These are phyloP conservation scores for Ceriagrion tenellum DNA, from an alignment of 2,888 invertebrate genomes.

Conservation along the genomic window DNA sequence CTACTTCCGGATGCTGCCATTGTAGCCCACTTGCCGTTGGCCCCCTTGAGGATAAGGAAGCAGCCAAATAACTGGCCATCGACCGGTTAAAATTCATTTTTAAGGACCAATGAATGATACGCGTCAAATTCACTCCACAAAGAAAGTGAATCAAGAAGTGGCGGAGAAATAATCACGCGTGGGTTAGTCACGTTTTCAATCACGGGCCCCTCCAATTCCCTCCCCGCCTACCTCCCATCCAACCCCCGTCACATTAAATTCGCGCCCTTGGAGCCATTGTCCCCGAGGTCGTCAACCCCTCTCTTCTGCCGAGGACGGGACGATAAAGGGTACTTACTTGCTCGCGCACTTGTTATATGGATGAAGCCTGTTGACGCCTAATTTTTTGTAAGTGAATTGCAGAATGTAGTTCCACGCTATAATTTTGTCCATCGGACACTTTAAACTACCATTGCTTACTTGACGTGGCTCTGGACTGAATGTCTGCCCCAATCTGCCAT, in stretches of 20 bases:
- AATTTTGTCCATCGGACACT: too few species aligned
- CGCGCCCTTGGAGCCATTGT: background rate
- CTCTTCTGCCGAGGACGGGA: background rate
- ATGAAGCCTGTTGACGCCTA: too few species aligned
- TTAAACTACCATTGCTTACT: too few species aligned
- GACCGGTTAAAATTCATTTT: background rate
- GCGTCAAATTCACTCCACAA: background rate
- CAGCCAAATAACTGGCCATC: background rate
- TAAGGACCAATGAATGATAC: background rate
- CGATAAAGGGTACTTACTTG: too few species aligned
- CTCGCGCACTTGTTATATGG: too few species aligned
- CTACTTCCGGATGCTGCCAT: too few species aligned
- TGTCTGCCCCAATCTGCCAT: too few species aligned
- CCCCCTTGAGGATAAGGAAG: too few species aligned
- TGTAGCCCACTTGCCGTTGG: too few species aligned
- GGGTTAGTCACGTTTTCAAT: constrained; percentile 19
- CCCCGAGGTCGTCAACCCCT: background rate
- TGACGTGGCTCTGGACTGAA: too few species aligned
- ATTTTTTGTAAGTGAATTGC: too few species aligned
- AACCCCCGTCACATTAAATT: background rate
- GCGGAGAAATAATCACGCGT: background rate
- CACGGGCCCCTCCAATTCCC: background rate
- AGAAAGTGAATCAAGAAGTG: background rate
- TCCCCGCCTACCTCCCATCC: background rate
- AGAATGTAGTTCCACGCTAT: too few species aligned